Evolutionary conservation across 35 echinoderm and acorn worm species (phyloP).

Genomic region (Holothuria glaberrima): DNA sequence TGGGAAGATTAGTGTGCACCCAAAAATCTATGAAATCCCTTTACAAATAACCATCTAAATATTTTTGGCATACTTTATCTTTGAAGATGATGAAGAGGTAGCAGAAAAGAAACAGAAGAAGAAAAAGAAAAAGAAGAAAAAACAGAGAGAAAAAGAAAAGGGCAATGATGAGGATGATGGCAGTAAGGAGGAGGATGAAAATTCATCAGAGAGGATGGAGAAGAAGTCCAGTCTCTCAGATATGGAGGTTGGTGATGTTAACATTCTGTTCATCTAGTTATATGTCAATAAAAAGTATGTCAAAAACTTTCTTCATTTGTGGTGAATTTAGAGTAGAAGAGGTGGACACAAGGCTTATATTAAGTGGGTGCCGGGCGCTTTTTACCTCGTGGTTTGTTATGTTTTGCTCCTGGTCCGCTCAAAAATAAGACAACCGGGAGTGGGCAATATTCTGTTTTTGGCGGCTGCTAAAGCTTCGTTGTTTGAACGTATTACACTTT

Average conservation of each 20-base stretch:
- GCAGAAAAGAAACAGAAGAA: slow-evolving; percentile 1
- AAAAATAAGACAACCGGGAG: too few species aligned
- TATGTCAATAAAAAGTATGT: background rate
- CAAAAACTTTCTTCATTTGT: background rate
- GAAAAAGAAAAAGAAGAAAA: slow-evolving; percentile 48
- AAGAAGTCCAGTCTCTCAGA: slow-evolving; percentile 58
- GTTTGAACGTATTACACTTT: too few species aligned
- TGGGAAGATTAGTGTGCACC: too few species aligned
- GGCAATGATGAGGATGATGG: slow-evolving; percentile 46
- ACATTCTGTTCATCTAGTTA: background rate
- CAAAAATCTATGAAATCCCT: too few species aligned
- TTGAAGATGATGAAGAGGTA: background rate
- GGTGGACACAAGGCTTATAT: too few species aligned
- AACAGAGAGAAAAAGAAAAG: slow-evolving; percentile 13
- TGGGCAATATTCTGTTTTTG: too few species aligned
- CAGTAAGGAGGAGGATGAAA: slow-evolving; percentile 46
- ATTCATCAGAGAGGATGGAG: background rate
- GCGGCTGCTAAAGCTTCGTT: too few species aligned
- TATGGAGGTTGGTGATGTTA: slow-evolving; percentile 72
- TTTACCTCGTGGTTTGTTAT: too few species aligned
- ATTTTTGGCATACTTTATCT: background rate
- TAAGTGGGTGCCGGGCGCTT: too few species aligned
- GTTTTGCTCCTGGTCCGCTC: too few species aligned
- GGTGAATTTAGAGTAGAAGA: too few species aligned
- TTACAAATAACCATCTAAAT: too few species aligned